phyloP scores from a whole-genome alignment of 2,113 vertebrate genomes.

The Tiliqua scincoides region DNA sequence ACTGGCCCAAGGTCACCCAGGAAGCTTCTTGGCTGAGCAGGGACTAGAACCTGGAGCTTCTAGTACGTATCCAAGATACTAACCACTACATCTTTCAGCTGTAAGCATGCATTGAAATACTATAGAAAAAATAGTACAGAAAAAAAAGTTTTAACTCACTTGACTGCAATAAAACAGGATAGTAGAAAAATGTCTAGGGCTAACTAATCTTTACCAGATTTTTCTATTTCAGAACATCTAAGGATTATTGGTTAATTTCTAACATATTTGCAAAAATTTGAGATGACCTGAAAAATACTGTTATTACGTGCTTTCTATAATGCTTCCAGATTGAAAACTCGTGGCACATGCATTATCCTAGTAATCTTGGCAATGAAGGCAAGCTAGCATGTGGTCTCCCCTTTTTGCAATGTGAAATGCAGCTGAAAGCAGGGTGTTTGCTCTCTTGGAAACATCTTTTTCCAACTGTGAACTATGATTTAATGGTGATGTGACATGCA shows the following conservation, averaged over 20 bases:
- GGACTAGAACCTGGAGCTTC: no score
- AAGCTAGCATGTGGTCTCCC: neutral
- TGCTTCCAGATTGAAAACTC: neutral
- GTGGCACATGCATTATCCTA: neutral
- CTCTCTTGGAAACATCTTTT: neutral
- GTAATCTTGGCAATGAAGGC: neutral
- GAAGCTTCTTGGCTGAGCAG: no score
- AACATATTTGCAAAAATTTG: neutral
- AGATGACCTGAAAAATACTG: neutral
- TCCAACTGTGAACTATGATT: no score
- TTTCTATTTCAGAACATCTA: neutral
- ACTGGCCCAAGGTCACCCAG: no score
- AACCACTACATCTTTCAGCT: no score
- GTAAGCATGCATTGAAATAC: no score
- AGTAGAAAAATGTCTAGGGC: neutral
- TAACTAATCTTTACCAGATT: neutral
- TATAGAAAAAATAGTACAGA: no score
- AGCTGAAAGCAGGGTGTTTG: neutral
- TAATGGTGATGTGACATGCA: neutral
- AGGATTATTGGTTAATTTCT: neutral
- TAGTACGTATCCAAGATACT: no score
- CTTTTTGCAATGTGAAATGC: neutral
- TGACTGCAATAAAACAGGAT: neutral
- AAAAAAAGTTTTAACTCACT: no score
- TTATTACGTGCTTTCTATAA: no score